Conservation (phyloP, 2,113 vertebrate genomes). For the Poeciliopsis occidentalis region DNA sequence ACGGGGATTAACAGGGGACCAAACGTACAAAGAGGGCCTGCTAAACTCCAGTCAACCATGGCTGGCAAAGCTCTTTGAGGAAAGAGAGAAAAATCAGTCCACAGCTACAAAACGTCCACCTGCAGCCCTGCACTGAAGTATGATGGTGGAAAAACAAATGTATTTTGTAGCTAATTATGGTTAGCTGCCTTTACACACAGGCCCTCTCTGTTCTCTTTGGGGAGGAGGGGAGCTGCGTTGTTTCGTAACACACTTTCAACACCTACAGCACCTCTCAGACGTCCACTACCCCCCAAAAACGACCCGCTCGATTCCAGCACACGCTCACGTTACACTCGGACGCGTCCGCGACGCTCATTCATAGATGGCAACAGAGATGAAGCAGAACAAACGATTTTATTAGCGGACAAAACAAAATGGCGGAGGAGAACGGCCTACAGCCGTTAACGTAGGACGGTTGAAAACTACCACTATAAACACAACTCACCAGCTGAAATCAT, state of each 20-base stretch:
- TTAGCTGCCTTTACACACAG: slow-evolving; percentile 38
- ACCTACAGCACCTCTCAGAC: slow-evolving; percentile 16
- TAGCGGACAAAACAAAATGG: slow-evolving; percentile 85
- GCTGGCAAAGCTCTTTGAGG: not conserved
- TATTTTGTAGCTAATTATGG: slow-evolving; percentile 8
- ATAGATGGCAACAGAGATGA: not conserved
- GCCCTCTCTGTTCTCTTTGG: slow-evolving; percentile 62
- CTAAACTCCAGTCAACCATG: slow-evolving; percentile 12
- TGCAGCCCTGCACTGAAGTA: not conserved
- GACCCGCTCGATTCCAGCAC: not conserved
- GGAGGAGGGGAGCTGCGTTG: slow-evolving; percentile 63
- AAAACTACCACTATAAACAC: not conserved
- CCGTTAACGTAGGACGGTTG: slow-evolving; percentile 35
- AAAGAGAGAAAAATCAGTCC: too few relatives aligned
- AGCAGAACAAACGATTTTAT: slow-evolving; percentile 54
- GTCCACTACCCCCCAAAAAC: not conserved
- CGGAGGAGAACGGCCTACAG: slow-evolving; percentile 70
- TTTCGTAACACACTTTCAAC: slow-evolving; percentile 72
- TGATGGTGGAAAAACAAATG: not conserved
- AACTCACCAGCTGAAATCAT: not conserved
- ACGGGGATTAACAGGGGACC: slow-evolving; percentile 71
- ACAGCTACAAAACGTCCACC: not conserved
- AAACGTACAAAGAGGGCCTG: slow-evolving; percentile 34
- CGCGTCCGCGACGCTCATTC: not conserved
- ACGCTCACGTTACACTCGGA: not conserved